Percentiles rank a stretch among this genome's conserved stretches.
Evolutionary conservation across 2,888 invertebrate species (phyloP).

Genomic region (Trissolcus brochymenae): DNA sequence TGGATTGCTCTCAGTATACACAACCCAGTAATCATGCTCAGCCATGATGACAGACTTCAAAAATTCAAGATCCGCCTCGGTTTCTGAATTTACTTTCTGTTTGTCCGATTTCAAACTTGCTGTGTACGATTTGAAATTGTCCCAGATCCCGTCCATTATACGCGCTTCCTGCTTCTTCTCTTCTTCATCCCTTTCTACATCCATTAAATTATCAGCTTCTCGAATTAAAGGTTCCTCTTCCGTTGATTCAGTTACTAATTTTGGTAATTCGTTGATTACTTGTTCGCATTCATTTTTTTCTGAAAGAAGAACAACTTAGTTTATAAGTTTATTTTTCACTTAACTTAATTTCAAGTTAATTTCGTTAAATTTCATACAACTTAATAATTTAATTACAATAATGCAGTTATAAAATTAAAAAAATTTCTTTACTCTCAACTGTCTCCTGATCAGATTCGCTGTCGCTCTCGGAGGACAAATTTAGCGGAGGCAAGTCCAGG

Average conservation of each 20-base stretch:
- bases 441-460: slow-evolving; percentile 81
- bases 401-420: not conserved
- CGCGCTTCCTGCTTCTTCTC: slow-evolving; percentile 80
- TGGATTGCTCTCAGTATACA: slow-evolving; percentile 63
- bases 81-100: slow-evolving; percentile 39
- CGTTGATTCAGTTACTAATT: slow-evolving; percentile 64
- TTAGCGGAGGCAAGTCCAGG: slow-evolving; percentile 86
- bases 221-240: slow-evolving; percentile 65
- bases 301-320: not conserved
- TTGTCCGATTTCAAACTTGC: slow-evolving; percentile 80
- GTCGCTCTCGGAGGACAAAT: slow-evolving; percentile 88
- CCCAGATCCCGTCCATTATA: slow-evolving; percentile 85
- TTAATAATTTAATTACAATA: not conserved
- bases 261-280: slow-evolving; percentile 62
- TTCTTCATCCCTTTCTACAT: slow-evolving; percentile 68
- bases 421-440: slow-evolving; percentile 52
- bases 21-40: slow-evolving; percentile 86
- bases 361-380: not conserved
- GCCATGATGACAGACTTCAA: slow-evolving; percentile 73
- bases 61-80: slow-evolving; percentile 62
- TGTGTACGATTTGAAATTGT: slow-evolving; percentile 86
- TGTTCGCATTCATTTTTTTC: slow-evolving; percentile 61
- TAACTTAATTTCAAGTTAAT: not conserved
- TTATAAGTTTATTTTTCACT: not conserved
- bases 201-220: slow-evolving; percentile 61